These are phyloP conservation scores for Rhincodon typus DNA, from an alignment of 2,797 vertebrate species.

Conservation along the genomic window DNA sequence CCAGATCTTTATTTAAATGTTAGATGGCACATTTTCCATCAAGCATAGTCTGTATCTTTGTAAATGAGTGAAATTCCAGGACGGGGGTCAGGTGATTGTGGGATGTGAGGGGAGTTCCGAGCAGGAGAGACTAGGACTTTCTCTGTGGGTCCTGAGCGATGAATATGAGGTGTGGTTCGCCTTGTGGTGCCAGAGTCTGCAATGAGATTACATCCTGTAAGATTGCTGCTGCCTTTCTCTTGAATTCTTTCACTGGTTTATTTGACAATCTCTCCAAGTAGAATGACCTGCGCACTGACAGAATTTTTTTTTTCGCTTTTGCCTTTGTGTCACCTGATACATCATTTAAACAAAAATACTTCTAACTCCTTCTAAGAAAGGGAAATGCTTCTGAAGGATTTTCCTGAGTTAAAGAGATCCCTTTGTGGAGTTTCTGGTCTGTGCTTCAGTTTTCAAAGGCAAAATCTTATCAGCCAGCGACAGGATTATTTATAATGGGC, in stretches of 20 bases:
- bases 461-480: not conserved
- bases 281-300: not conserved
- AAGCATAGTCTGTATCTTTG: not conserved
- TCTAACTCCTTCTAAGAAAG: not conserved
- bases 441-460: not conserved
- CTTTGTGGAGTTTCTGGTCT: not conserved
- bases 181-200: not conserved
- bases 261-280: not conserved
- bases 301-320: not conserved
- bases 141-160: not conserved
- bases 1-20: not conserved
- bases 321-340: not conserved
- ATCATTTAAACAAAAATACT: not conserved
- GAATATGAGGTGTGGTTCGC: no score
- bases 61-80: not conserved
- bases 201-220: not conserved
- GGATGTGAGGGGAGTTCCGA: not conserved
- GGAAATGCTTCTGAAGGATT: not conserved
- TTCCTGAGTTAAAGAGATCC: not conserved
- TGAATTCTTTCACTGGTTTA: not conserved
- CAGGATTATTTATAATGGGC: not conserved
- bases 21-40: not conserved
- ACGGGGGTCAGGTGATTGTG: not conserved
- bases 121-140: not conserved
- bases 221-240: not conserved